Evolutionary conservation across 2,113 vertebrate genomes (phyloP).

Genomic region (Telmatochromis sp.): DNA sequence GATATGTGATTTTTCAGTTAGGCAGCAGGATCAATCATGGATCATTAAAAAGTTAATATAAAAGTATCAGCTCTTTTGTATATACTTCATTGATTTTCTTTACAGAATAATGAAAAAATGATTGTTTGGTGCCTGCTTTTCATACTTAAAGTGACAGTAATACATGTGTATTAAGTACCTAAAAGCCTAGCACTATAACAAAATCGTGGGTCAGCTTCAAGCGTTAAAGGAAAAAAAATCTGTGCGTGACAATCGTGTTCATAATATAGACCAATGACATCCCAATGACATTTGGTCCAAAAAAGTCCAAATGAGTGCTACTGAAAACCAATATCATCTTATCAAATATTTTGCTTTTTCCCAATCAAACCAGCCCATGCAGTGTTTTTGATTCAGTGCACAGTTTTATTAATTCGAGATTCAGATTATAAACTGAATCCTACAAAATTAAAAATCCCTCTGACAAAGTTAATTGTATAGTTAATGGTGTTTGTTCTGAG

Average conservation of each 20-base stretch:
- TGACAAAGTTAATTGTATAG: conserved; percentile 1
- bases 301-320: not conserved
- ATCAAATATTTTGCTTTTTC: not conserved
- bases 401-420: not conserved
- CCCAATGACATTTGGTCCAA: not conserved
- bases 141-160: not conserved
- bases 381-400: not conserved
- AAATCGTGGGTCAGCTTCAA: not conserved
- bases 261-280: not conserved
- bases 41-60: not conserved
- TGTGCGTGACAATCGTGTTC: not conserved
- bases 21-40: not conserved
- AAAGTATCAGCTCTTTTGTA: not conserved
- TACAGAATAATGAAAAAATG: not conserved
- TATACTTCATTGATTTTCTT: not conserved
- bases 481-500: conserved; percentile 22
- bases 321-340: not conserved
- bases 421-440: not conserved
- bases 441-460: not conserved
- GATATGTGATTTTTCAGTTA: not conserved
- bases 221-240: not conserved
- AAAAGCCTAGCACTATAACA: not conserved
- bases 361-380: not conserved
- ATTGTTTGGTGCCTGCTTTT: not conserved
- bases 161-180: not conserved